Conservation (phyloP, 2,888 invertebrate species). For the Drosophila birchii region DNA sequence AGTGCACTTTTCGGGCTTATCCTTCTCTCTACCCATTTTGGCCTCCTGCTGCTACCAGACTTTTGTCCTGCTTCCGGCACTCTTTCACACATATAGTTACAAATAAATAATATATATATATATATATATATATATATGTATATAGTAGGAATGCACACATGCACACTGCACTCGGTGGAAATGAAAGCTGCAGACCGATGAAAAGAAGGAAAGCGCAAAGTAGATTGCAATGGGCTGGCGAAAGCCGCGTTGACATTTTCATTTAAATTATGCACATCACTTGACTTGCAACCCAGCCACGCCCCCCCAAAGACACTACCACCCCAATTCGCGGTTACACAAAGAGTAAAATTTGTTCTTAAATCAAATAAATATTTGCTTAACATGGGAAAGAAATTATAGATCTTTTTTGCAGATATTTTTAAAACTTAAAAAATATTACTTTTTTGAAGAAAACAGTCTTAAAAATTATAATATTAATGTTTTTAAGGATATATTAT, state of each 20-base stretch:
- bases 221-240: slow-evolving; percentile 71
- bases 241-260: slow-evolving; percentile 81
- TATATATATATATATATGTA: background rate
- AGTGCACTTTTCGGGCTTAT: slow-evolving; percentile 43
- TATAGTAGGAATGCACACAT: slow-evolving; percentile 8
- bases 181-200: slow-evolving; percentile 49
- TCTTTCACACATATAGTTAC: slow-evolving; percentile 13
- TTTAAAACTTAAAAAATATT: too few species aligned
- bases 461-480: background rate
- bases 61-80: slow-evolving; percentile 40
- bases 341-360: too few species aligned
- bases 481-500: background rate
- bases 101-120: background rate
- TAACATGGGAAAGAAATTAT: background rate
- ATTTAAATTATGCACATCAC: slow-evolving; percentile 81
- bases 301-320: slow-evolving; percentile 48
- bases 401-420: too few species aligned
- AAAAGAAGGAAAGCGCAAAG: slow-evolving; percentile 35
- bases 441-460: too few species aligned
- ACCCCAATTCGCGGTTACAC: slow-evolving; percentile 23
- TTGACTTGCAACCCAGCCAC: slow-evolving; percentile 71
- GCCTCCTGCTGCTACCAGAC: slow-evolving; percentile 17
- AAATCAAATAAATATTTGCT: background rate
- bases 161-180: slow-evolving; percentile 38
- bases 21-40: slow-evolving; percentile 1